Evolutionary conservation across 1,140 invertebrate genomes (phyloP).

Genomic region (Drosophila novamexicana): DNA sequence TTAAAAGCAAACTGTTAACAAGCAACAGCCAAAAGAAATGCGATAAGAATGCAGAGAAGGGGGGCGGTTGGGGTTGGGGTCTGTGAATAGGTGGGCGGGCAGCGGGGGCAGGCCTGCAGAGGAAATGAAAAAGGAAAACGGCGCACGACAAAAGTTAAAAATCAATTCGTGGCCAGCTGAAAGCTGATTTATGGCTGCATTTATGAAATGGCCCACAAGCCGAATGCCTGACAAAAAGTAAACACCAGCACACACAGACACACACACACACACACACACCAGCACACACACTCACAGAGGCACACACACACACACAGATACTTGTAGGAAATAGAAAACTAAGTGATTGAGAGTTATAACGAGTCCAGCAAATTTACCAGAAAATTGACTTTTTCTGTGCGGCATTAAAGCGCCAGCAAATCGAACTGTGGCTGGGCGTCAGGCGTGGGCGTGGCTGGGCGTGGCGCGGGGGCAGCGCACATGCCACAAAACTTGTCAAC

Average conservation of each 20-base stretch:
- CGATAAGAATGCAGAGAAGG: constrained; percentile 60
- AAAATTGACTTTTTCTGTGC: constrained; percentile 83
- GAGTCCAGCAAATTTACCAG: constrained; percentile 82
- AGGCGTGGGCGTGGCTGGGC: constrained; percentile 8
- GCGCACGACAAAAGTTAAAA: constrained; percentile 72
- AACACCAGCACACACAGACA: constrained; percentile 26
- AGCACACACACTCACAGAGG: too few relatives aligned
- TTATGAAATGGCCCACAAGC: constrained; percentile 74
- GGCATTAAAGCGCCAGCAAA: constrained; percentile 70
- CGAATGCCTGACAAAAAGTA: constrained; percentile 35
- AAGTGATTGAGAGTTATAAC: constrained; percentile 83
- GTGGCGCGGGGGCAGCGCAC: constrained; percentile 39
- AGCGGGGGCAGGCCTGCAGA: not conserved
- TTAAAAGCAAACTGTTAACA: constrained; percentile 60
- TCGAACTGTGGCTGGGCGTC: not conserved
- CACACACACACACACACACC: constrained; percentile 34
- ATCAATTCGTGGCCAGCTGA: constrained; percentile 81
- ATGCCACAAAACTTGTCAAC: constrained; percentile 66
- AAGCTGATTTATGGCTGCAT: constrained; percentile 82
- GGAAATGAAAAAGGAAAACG: constrained; percentile 66
- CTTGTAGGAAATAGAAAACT: constrained; percentile 77
- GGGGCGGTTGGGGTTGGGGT: constrained; percentile 9
- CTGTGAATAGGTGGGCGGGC: not conserved
- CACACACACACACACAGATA: constrained; percentile 18
- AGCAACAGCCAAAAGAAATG: constrained; percentile 67